Evolutionary conservation across 2,797 vertebrate species (phyloP), one percentile per base, ranked within the genome.

Genomic region (Takifugu rubripes): DNA sequence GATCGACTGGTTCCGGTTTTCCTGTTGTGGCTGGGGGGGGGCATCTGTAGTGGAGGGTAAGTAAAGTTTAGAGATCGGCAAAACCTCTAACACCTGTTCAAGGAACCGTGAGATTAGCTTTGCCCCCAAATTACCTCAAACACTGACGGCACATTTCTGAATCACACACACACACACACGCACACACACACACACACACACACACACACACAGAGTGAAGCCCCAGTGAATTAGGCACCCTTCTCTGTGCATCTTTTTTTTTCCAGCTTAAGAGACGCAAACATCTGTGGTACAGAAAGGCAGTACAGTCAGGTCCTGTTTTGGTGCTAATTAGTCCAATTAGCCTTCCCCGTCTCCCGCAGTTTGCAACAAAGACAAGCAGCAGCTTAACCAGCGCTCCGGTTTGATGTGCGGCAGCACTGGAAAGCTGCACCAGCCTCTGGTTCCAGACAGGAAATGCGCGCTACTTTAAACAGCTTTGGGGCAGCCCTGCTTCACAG

Each of bases 321-420:
- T 85, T 79, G 70, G 61, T 70, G 61, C 73, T 88, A 89, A 88
- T 88, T 88, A 87, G 86, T 74, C 84, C 85, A 87, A 88, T 89
- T 89, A 87, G 72, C 77, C 80, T 80, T 75, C 81, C 70, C 43
- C 68, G 63, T 83, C 78, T 81, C 71, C 63, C 74, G 65, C 75
- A 72, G 72, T 68, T 83, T 77, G 74, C 81, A 79, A 83, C 82
- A 78, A 88, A 85, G 72, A 75, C 48, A 10, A 55, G 77, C 72
- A 48, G 67, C 78, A 44, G 70, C 66, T 67, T 72, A 77, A 80
- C 73, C 68, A 69, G 68, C 64, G 52, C 65, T 61, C 65, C 54
- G 80, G 78, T 83, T 79, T 81, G 78, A 82, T 82, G 76, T 80
- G 75, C 59, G 52, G 72, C 31, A 36, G 62, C 25, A 67, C 73